Evolutionary conservation across 2,113 vertebrate species (phyloP), one percentile per base, ranked within the genome.

Genomic region (Sula dactylatra): DNA sequence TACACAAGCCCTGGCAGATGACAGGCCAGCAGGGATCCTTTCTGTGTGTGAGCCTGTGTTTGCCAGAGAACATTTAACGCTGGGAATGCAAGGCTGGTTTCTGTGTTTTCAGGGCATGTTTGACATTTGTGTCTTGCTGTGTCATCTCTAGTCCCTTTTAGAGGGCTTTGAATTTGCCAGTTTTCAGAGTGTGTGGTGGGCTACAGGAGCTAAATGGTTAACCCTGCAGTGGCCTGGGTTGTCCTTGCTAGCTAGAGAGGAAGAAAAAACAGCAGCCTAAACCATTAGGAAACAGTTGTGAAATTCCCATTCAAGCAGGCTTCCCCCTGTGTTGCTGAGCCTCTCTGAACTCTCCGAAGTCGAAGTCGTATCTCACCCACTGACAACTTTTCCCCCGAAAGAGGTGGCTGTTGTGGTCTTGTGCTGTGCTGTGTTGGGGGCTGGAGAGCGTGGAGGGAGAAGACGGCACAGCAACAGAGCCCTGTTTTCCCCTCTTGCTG

Each of bases 21-120:
- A 96, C 64, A 97, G 94, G 89, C 93, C 97, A 96, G 95, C 95
- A 96, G 94, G 97, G 94, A 61, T 96, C 64, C 72, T 87, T 59
- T 88, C 50, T 91, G 74, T 93, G n/a, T 85, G 21, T 84, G 66
- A 88, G 82, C 67, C 58, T 90, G 44, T 47, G 32, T 92, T 93
- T 89, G 76, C 54, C 71, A 73, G 87, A 69, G 83, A 96, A 70
- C 65, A 45, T 74, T 97, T 95, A 97, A 94, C 54, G 62, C 76
- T 83, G 74, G 59, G 49, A 77, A 88, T 56, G 62, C 17, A 83
- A 70, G 65, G 36, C n/a, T 84, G 42, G 7, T 69, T 79, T 91
- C 54, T 82, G 93, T 94, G 72, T 84, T 84, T 93, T 95, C 4
- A 2, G 62, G 82, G 59, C 84, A 72, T 97, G 50, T 96, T 95